A percentile compares a stretch with the other conserved stretches of the same genome.
Evolutionary conservation across 1,140 invertebrate genomes (phyloP).

Genomic region (Drosophila navojoa): DNA sequence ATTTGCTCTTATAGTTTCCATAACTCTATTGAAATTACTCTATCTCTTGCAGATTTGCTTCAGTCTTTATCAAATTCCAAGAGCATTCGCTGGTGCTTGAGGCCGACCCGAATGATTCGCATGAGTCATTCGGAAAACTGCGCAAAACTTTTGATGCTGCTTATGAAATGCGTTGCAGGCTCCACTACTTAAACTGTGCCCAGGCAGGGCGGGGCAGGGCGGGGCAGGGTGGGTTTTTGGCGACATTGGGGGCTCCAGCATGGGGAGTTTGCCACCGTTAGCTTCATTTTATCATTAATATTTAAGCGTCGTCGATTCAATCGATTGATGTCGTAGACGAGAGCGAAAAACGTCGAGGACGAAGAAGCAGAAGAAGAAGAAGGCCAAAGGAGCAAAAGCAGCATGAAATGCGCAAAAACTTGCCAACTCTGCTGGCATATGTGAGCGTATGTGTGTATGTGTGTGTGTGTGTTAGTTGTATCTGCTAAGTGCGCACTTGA

Average conservation of each 20-base stretch:
- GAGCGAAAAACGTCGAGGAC: neutral
- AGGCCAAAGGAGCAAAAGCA: neutral
- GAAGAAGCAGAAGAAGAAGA: neutral
- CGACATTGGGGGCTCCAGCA: no score
- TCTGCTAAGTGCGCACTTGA: conserved; percentile 61
- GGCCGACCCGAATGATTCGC: neutral
- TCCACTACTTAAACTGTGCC: neutral
- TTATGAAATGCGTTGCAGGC: conserved; percentile 39
- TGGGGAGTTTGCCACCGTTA: conserved; percentile 30
- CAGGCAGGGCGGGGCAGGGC: neutral
- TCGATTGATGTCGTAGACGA: conserved; percentile 55
- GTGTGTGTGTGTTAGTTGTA: conserved; percentile 5
- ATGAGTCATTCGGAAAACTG: conserved; percentile 39
- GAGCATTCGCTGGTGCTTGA: neutral
- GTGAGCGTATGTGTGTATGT: neutral
- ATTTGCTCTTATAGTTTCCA: no score
- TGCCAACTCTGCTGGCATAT: conserved; percentile 1
- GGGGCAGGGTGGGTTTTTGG: neutral
- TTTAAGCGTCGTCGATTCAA: conserved; percentile 79
- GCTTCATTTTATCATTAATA: conserved; percentile 71
- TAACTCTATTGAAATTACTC: no score
- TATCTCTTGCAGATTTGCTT: no score
- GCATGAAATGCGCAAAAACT: conserved; percentile 65
- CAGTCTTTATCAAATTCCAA: neutral
- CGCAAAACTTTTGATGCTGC: conserved; percentile 47